phyloP scores from a whole-genome alignment of 2,797 vertebrate species.

The Cheirogaleus major region DNA sequence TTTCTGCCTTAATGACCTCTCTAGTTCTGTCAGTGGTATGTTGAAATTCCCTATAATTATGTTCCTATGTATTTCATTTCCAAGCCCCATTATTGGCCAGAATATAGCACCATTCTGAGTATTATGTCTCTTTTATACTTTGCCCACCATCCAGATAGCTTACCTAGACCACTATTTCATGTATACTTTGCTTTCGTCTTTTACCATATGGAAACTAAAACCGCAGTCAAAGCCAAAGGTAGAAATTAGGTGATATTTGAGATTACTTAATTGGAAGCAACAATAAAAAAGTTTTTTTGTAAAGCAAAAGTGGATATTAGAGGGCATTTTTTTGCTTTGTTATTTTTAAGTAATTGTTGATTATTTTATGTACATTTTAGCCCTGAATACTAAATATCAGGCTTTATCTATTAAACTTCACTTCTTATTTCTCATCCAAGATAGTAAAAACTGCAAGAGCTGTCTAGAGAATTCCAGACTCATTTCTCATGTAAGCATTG shows the following conservation, averaged over 20 bases:
- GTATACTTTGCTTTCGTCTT: background rate
- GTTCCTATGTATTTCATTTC: too few species aligned
- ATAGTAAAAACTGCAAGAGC: background rate
- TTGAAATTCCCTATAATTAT: too few species aligned
- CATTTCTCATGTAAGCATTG: background rate
- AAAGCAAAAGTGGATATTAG: background rate
- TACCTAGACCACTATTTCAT: accelerated
- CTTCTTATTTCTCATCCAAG: background rate
- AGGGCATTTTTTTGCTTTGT: background rate
- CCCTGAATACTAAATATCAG: background rate
- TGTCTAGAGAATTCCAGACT: background rate
- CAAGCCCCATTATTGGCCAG: background rate
- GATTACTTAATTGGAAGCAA: background rate
- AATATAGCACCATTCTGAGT: background rate
- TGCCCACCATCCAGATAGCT: background rate
- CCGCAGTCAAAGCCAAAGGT: background rate
- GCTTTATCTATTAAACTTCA: background rate
- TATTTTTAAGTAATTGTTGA: background rate
- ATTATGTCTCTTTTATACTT: background rate
- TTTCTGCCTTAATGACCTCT: too few species aligned
- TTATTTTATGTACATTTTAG: background rate
- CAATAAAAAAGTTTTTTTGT: background rate
- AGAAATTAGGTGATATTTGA: background rate
- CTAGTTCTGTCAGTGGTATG: too few species aligned
- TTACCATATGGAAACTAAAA: background rate